Percentiles rank a stretch among this genome's conserved stretches.
Evolutionary conservation across 2,888 invertebrate species (phyloP).

Genomic region (Temnothorax unifasciatus): DNA sequence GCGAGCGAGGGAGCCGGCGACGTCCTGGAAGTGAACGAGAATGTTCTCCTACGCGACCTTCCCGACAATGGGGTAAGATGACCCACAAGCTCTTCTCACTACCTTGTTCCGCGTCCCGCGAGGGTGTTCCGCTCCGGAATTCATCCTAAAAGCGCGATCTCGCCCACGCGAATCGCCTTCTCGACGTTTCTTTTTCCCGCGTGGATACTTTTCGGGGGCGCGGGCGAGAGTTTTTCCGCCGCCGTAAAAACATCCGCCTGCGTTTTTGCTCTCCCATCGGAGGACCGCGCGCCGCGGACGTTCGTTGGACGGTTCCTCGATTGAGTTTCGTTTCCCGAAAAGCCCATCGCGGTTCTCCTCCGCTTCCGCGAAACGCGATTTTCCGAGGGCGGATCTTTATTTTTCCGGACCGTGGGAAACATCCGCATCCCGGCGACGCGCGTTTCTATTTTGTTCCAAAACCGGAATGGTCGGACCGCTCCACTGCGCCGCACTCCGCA

Average conservation of each 20-base stretch:
- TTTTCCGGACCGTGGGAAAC: background rate
- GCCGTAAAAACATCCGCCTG: constrained; percentile 4
- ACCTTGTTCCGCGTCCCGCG: too few species aligned
- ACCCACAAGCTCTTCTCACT: background rate
- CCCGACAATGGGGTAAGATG: constrained; percentile 84
- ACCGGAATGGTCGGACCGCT: constrained; percentile 25
- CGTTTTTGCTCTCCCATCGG: background rate
- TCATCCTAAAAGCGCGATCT: too few species aligned
- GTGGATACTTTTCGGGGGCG: background rate
- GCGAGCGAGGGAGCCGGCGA: constrained; percentile 11
- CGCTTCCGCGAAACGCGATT: background rate
- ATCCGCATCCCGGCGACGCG: constrained; percentile 6
- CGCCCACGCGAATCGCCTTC: background rate
- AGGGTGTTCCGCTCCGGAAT: too few species aligned
- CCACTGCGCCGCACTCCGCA: too few species aligned
- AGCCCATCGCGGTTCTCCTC: background rate
- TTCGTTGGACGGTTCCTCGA: background rate
- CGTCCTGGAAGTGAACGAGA: constrained; percentile 65
- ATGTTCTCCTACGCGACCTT: constrained; percentile 86
- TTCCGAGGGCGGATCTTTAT: background rate
- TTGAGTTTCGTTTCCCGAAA: background rate
- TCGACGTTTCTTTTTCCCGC: background rate
- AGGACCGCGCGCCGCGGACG: background rate
- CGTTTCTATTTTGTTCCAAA: constrained; percentile 28
- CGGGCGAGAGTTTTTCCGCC: too few species aligned